Evolutionary conservation across 2,113 vertebrate genomes (phyloP).

Genomic region (Urocolius indicus): DNA sequence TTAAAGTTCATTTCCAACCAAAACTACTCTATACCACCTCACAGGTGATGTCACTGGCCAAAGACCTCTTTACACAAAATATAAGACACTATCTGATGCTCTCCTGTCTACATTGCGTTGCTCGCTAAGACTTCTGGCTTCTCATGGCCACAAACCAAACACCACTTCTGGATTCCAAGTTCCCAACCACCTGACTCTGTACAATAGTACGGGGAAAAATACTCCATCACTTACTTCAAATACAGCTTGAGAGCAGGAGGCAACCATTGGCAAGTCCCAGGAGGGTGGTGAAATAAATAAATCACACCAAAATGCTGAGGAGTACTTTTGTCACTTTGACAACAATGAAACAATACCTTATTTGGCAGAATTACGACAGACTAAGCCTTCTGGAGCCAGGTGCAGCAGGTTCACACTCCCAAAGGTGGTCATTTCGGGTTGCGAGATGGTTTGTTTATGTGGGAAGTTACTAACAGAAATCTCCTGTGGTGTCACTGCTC

Average conservation of each 20-base stretch:
- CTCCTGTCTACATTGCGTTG: neutral
- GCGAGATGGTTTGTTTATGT: neutral
- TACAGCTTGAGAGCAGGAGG: neutral
- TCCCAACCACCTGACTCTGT: neutral
- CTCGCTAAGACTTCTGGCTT: neutral
- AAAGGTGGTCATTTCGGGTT: neutral
- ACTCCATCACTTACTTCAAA: neutral
- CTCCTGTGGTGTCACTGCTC: neutral
- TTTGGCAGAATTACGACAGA: neutral
- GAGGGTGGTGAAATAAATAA: neutral
- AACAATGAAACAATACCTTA: neutral
- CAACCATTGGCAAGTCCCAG: neutral
- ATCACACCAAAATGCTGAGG: neutral
- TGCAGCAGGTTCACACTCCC: neutral
- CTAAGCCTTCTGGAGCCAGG: neutral
- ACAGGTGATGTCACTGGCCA: neutral
- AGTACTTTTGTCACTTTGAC: neutral
- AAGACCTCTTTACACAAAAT: neutral
- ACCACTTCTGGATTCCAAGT: neutral
- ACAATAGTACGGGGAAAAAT: neutral
- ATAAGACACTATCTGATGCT: neutral
- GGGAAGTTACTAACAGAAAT: neutral
- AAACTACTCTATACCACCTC: neutral
- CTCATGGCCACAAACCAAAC: neutral
- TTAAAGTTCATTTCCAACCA: too few relatives aligned